phyloP scores from a whole-genome alignment of 2,797 vertebrate species.

The Scolopax rusticola region DNA sequence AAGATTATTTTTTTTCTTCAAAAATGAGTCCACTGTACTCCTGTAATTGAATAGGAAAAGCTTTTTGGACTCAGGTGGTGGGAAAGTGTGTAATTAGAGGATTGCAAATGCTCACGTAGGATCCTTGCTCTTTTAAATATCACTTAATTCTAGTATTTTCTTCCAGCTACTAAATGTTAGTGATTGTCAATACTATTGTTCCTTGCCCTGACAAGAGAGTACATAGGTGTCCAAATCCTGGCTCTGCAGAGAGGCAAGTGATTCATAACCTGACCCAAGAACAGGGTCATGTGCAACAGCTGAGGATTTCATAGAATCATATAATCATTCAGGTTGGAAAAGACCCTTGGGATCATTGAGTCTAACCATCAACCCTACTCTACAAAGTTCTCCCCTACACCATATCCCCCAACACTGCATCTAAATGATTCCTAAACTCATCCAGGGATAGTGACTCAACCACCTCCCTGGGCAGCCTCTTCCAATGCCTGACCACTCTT shows the following conservation, averaged over 20 bases:
- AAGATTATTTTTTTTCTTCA: accelerated
- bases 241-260: background rate
- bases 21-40: background rate
- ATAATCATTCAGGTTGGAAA: no score
- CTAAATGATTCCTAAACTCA: no score
- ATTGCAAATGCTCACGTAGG: background rate
- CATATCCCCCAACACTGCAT: no score
- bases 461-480: no score
- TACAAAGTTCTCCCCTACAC: no score
- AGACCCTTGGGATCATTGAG: no score
- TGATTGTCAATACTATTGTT: background rate
- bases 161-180: background rate
- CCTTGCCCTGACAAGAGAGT: background rate
- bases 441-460: no score
- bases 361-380: no score
- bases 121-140: background rate
- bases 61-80: background rate
- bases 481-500: no score
- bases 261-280: background rate
- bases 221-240: background rate
- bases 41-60: background rate
- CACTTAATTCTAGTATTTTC: background rate
- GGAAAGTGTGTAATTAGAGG: background rate
- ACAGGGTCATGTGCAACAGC: background rate
- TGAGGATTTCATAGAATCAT: background rate